phyloP scores from a whole-genome alignment of 2,797 vertebrate species.

The Spinibarbus caldwelli region DNA sequence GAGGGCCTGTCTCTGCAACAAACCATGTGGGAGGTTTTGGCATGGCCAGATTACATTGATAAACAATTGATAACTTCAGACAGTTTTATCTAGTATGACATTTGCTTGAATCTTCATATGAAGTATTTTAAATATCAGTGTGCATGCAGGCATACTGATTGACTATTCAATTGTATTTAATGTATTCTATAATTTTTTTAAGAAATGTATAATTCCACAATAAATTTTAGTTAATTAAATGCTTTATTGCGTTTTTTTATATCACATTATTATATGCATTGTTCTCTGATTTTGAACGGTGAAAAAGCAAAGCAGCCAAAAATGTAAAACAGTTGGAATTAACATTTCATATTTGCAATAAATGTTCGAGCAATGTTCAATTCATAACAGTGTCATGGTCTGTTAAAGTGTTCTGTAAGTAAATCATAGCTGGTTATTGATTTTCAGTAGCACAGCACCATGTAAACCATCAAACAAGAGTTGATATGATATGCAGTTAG shows the following conservation, averaged over 20 bases:
- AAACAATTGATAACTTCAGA: neutral
- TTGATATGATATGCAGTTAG: neutral
- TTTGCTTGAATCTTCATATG: neutral
- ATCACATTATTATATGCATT: neutral
- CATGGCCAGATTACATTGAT: neutral
- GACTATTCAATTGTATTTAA: neutral
- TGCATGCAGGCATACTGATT: neutral
- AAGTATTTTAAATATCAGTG: neutral
- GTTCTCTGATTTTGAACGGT: neutral
- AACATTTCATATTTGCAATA: neutral
- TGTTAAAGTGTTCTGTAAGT: neutral
- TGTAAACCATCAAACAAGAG: neutral
- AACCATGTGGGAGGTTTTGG: neutral
- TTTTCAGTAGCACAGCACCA: neutral
- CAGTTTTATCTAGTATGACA: neutral
- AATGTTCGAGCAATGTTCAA: neutral
- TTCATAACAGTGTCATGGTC: neutral
- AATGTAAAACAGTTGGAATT: neutral
- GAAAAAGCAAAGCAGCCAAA: neutral
- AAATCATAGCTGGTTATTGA: neutral
- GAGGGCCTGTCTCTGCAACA: neutral
- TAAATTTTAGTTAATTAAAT: constrained; percentile 19
- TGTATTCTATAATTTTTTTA: neutral
- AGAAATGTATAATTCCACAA: neutral
- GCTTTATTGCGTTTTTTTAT: neutral